These are phyloP conservation scores for Anagrus nilaparvatae DNA, from an alignment of 1,140 invertebrate species.

Conservation along the genomic window DNA sequence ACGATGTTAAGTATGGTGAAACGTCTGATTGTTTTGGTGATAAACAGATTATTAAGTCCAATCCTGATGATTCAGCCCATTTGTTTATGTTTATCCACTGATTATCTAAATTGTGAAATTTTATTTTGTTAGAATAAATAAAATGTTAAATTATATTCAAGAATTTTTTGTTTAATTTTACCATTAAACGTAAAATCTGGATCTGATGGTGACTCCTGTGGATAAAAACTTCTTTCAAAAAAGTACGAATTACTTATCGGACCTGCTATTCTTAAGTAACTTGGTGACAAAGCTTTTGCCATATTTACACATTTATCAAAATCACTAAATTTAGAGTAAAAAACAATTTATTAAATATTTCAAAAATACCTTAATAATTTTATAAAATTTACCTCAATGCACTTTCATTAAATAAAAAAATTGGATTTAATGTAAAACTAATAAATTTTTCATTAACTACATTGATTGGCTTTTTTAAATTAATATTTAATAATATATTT, in stretches of 20 bases:
- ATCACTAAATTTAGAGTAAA: slow-evolving; percentile 6
- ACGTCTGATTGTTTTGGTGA: slow-evolving; percentile 17
- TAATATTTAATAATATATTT: too few relatives aligned
- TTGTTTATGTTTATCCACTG: slow-evolving; percentile 27
- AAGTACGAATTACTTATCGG: slow-evolving; percentile 43
- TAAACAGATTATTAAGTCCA: slow-evolving; percentile 30
- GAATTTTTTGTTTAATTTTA: slow-evolving; percentile 15
- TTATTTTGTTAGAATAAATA: too few relatives aligned
- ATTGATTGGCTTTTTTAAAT: slow-evolving; percentile 39
- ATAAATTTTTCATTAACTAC: slow-evolving; percentile 49
- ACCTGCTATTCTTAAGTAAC: slow-evolving; percentile 50
- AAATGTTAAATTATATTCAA: neutral
- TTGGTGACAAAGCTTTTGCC: slow-evolving; percentile 48
- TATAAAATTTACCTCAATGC: slow-evolving; percentile 36
- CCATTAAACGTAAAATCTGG: slow-evolving; percentile 21
- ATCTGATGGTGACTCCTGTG: slow-evolving; percentile 22
- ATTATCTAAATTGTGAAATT: too few relatives aligned
- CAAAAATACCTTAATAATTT: neutral
- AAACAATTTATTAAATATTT: neutral
- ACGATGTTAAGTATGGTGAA: slow-evolving; percentile 22
- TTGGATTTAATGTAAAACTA: slow-evolving; percentile 53
- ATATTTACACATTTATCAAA: slow-evolving; percentile 35
- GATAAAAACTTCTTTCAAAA: slow-evolving; percentile 30
- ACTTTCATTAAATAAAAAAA: slow-evolving; percentile 33
- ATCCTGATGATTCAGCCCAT: slow-evolving; percentile 28